Percentiles rank a stretch among this genome's conserved stretches.
Evolutionary conservation across 53 echinoderm and acorn worm species (phyloP).

Genomic region (Stichopus horrens): DNA sequence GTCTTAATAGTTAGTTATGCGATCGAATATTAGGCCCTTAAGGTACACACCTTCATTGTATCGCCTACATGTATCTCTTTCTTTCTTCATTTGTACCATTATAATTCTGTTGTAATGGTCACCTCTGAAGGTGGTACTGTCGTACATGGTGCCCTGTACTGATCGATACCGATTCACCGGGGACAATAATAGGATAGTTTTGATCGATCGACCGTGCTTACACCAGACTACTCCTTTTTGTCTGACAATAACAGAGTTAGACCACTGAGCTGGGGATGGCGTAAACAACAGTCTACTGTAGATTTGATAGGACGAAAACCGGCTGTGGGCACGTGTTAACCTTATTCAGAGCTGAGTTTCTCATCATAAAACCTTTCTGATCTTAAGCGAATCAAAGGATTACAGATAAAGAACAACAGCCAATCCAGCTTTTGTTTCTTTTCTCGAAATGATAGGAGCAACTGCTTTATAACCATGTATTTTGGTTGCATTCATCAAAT

Average conservation of each 20-base stretch:
- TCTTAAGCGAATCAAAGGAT: neutral
- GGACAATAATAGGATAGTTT: neutral
- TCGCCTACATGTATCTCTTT: neutral
- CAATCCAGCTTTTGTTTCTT: neutral
- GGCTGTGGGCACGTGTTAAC: neutral
- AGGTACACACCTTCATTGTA: conserved; percentile 4
- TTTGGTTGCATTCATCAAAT: no score
- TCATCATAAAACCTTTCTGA: neutral
- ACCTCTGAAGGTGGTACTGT: neutral
- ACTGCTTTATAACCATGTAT: no score
- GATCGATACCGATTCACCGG: neutral
- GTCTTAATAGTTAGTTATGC: no score
- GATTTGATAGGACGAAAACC: neutral
- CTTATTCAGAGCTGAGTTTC: neutral
- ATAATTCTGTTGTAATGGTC: neutral
- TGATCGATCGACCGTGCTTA: neutral
- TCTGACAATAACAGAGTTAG: neutral
- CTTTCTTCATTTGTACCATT: conserved; percentile 8
- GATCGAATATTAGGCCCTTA: conserved; percentile 18
- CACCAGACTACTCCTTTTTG: neutral
- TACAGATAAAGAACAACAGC: neutral
- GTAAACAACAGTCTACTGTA: neutral
- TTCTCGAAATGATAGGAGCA: no score
- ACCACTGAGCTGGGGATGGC: neutral
- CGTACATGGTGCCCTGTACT: neutral